phyloP scores from a whole-genome alignment of 2,113 vertebrate species.

The Butorides virescens region DNA sequence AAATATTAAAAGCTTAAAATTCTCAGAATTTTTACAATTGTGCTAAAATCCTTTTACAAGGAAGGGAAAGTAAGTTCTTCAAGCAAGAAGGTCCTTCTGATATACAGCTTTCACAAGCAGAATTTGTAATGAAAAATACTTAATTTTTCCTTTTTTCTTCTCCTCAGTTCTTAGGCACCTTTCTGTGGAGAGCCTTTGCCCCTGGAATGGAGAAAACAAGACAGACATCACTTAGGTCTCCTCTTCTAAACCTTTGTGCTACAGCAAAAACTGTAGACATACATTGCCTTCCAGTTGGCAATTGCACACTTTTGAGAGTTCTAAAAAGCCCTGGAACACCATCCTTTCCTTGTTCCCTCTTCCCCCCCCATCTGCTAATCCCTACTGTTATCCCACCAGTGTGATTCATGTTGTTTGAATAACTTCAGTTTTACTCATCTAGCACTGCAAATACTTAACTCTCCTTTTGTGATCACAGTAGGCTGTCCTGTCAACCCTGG shows the following conservation, averaged over 20 bases:
- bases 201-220: not conserved
- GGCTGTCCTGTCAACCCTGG: not conserved
- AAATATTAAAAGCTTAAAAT: not conserved
- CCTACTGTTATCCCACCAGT: not conserved
- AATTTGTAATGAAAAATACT: not conserved
- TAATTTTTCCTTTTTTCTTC: not conserved
- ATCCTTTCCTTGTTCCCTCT: not conserved
- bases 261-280: not conserved
- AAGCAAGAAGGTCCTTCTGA: not conserved
- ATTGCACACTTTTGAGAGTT: not conserved
- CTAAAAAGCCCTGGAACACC: not conserved
- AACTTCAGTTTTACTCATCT: not conserved
- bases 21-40: not conserved
- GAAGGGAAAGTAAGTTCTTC: not conserved
- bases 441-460: constrained; percentile 8
- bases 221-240: not conserved
- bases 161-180: not conserved
- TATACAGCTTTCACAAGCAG: not conserved
- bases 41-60: not conserved
- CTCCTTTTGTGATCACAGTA: not conserved
- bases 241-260: not conserved
- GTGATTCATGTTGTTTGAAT: not conserved
- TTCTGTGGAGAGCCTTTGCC: not conserved
- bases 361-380: not conserved
- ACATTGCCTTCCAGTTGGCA: not conserved